Conservation (phyloP, 2,113 vertebrate species). For the Colinus virginianus region DNA sequence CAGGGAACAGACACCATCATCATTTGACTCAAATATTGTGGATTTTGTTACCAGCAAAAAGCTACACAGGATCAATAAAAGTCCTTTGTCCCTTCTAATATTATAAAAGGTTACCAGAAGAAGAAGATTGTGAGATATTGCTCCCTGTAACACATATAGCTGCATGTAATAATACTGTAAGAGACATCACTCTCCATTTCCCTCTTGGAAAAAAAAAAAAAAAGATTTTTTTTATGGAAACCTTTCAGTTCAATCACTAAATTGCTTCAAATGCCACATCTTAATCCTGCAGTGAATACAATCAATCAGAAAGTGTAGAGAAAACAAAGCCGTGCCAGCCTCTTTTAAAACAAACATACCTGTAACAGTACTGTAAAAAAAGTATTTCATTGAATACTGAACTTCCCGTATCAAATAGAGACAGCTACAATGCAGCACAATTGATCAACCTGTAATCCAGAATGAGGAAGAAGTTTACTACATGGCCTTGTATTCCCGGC, state of each 20-base stretch:
- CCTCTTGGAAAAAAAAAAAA: neutral
- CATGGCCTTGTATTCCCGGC: neutral
- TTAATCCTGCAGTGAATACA: conserved; percentile 13
- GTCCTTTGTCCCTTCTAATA: neutral
- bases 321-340: neutral
- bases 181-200: neutral
- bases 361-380: neutral
- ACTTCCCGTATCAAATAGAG: neutral
- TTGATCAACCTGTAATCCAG: conserved; percentile 46
- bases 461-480: conserved; percentile 35
- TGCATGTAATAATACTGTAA: neutral
- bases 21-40: neutral
- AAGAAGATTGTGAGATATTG: neutral
- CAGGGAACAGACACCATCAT: neutral
- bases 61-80: neutral
- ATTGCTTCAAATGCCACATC: neutral
- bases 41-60: neutral
- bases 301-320: neutral
- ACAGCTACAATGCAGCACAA: neutral
- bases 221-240: neutral
- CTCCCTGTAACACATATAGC: neutral
- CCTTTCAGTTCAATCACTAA: neutral
- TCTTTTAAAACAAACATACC: neutral
- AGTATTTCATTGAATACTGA: conserved; percentile 5
- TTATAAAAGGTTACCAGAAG: neutral